Percentiles rank a stretch among this genome's conserved stretches.
These are phyloP conservation scores for Clepsis dumicolana DNA, from an alignment of 2,888 invertebrate genomes.

Conservation along the genomic window DNA sequence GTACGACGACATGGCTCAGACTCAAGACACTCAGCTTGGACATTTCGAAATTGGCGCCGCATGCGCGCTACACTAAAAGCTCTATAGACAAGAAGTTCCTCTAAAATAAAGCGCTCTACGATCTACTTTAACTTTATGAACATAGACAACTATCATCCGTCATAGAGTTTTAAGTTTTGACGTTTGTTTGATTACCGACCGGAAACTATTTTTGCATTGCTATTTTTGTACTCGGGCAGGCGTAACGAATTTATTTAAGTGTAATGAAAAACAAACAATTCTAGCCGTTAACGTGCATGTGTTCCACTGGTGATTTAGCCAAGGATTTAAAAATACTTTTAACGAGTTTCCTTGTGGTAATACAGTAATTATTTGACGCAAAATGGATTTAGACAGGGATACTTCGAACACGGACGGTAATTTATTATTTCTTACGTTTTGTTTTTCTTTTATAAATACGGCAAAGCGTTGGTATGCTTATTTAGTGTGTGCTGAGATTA, in stretches of 20 bases:
- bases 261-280: slow-evolving; percentile 71
- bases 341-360: slow-evolving; percentile 40
- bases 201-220: slow-evolving; percentile 57
- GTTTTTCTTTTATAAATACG: slow-evolving; percentile 60
- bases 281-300: slow-evolving; percentile 56
- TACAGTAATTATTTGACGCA: slow-evolving; percentile 46
- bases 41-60: too few species aligned
- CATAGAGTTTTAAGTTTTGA: slow-evolving; percentile 33
- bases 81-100: too few species aligned
- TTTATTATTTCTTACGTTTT: slow-evolving; percentile 45
- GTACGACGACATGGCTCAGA: too few species aligned
- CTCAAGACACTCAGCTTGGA: too few species aligned
- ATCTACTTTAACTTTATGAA: not conserved
- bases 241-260: slow-evolving; percentile 67
- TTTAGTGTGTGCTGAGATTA: slow-evolving; percentile 60
- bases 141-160: slow-evolving; percentile 17
- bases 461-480: slow-evolving; percentile 72
- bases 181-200: slow-evolving; percentile 39
- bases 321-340: slow-evolving; percentile 34
- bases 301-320: slow-evolving; percentile 48
- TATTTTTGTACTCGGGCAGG: slow-evolving; percentile 66
- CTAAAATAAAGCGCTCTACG: too few species aligned
- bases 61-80: too few species aligned
- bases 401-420: slow-evolving; percentile 70
- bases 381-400: slow-evolving; percentile 72